Evolutionary conservation across 2,797 vertebrate species (phyloP).

Genomic region (Anableps anableps): DNA sequence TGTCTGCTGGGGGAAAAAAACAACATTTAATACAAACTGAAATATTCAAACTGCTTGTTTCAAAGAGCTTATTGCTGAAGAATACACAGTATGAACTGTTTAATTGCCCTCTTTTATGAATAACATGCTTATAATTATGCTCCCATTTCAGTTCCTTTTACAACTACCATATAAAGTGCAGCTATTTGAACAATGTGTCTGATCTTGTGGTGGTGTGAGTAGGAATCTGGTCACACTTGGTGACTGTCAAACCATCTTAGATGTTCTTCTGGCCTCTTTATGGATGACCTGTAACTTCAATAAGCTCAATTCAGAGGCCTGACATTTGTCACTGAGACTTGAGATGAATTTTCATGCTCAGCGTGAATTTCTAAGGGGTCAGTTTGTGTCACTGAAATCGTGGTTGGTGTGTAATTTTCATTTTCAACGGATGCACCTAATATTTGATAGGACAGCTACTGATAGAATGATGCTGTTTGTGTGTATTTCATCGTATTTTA

Average conservation of each 20-base stretch:
- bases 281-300: neutral
- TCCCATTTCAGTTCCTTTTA: neutral
- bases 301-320: neutral
- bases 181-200: neutral
- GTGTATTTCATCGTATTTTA: neutral
- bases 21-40: neutral
- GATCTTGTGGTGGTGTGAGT: neutral
- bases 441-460: neutral
- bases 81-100: neutral
- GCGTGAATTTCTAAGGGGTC: neutral
- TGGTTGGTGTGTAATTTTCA: neutral
- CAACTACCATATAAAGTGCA: neutral
- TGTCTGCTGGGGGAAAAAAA: neutral
- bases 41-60: neutral
- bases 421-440: neutral
- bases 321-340: no score
- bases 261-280: neutral
- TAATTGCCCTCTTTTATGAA: neutral
- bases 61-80: neutral
- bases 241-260: neutral
- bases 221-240: slow-evolving; percentile 2
- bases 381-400: neutral
- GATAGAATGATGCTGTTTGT: neutral
- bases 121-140: neutral
- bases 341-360: neutral